Percentiles rank a stretch among this genome's conserved stretches.
Conservation (phyloP, 2,113 vertebrate species). For the Psittacula cyanocephala region DNA sequence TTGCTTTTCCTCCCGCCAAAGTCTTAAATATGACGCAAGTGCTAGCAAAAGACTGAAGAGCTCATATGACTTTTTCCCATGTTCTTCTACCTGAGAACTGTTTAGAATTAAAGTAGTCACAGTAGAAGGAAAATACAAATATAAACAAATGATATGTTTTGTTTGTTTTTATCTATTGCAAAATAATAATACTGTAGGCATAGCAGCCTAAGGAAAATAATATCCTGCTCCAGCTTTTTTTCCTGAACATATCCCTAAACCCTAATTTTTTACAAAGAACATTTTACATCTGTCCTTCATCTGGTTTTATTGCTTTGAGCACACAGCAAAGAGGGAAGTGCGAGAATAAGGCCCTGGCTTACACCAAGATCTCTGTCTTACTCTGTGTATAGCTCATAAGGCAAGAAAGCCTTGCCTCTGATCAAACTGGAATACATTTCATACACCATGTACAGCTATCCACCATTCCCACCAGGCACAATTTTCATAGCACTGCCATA, state of each 20-base stretch:
- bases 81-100: not conserved
- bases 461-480: conserved; percentile 35
- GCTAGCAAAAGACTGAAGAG: not conserved
- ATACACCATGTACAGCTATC: accelerated
- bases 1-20: conserved; percentile 8
- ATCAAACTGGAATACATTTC: conserved; percentile 39
- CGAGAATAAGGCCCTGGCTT: not conserved
- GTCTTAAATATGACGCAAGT: not conserved
- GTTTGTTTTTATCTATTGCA: not conserved
- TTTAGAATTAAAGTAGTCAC: not conserved
- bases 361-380: not conserved
- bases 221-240: not conserved
- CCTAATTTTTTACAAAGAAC: not conserved
- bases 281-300: not conserved
- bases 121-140: not conserved
- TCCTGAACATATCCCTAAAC: not conserved
- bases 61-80: not conserved
- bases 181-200: not conserved
- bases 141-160: not conserved
- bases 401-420: conserved; percentile 14
- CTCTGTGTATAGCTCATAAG: not conserved
- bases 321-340: not conserved
- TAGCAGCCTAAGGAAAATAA: conserved; percentile 1
- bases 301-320: not conserved
- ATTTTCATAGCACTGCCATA: conserved; percentile 45